These are phyloP conservation scores for Sebastes cheni DNA, from an alignment of 2,797 vertebrate genomes.

Conservation along the genomic window DNA sequence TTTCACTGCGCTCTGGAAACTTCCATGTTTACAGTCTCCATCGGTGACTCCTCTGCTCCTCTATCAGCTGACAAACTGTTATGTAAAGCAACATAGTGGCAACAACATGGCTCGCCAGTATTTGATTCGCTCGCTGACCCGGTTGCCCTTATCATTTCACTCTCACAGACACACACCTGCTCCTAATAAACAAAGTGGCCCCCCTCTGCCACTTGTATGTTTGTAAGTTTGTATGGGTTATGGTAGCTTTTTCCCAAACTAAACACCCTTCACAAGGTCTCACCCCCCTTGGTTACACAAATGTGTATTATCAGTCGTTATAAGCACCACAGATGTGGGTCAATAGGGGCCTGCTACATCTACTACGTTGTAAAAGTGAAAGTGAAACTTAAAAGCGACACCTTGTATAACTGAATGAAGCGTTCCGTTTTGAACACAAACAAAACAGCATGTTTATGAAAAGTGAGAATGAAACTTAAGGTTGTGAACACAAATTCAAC, in stretches of 20 bases:
- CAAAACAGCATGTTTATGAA: no score
- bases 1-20: constrained; percentile 44
- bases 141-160: constrained; percentile 12
- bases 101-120: constrained; percentile 11
- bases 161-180: not conserved
- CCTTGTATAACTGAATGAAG: no score
- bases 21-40: constrained; percentile 45
- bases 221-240: not conserved
- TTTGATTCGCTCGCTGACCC: constrained; percentile 23
- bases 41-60: constrained; percentile 15
- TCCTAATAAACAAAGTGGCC: not conserved
- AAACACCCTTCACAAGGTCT: not conserved
- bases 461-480: no score
- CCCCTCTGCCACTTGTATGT: not conserved
- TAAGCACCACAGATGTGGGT: no score
- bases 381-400: no score
- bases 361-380: no score
- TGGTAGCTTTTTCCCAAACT: not conserved
- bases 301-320: no score
- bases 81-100: constrained; percentile 30
- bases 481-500: no score
- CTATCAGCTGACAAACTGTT: constrained; percentile 44
- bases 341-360: no score
- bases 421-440: no score
- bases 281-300: not conserved